Base-by-base conservation (phyloP, 2,888 invertebrate genomes). In the Yponomeuta cagnagella region DNA sequence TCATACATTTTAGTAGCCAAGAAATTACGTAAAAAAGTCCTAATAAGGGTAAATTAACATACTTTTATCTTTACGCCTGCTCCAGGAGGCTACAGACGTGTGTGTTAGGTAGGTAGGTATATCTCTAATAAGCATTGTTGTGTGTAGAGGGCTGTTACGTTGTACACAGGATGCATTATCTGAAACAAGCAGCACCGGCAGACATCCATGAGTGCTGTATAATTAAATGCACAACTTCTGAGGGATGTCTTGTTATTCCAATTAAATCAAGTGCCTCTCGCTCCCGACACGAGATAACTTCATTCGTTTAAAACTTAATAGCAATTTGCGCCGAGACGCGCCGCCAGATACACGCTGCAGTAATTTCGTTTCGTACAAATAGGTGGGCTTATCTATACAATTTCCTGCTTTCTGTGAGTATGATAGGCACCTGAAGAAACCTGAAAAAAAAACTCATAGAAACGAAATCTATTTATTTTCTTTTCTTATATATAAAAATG, bases 231-330 rank as follows among this genome's bases (percentile, higher is more conserved):
- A 77, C 76, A 80, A 81, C 78, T 82, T 79, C 76, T 71, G 72
- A 77, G 73, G 77, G 76, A 78, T 78, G 78, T 79, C 84, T 85
- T 83, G 84, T 86, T 85, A 84, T 79, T 80, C 79, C 81, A 83
- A 85, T 85, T 84, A 82, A 80, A 82, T 80, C 77, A 81, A 72
- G 71, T 68, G 71, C 68, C 23, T 58, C 52, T 58, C 52, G 52
- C 15, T 58, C 15, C 52, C 65, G 30, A 33, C 65, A 31, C 31
- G 33, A 65, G 65, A 65, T 65, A 65, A 65, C 37, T 68, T 67
- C 67, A 31, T 67, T 67, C 67, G 58, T 31, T 69, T 43, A 23
- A 30, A 65, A 63, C 58, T 72, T 70, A 37, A 78, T 77, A 33
- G 48, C 43, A 43, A 68, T 43, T 68, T 68, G 68, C 43, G 10